These are phyloP conservation scores for Penaeus indicus DNA, from an alignment of 1,140 invertebrate genomes.

Conservation along the genomic window DNA sequence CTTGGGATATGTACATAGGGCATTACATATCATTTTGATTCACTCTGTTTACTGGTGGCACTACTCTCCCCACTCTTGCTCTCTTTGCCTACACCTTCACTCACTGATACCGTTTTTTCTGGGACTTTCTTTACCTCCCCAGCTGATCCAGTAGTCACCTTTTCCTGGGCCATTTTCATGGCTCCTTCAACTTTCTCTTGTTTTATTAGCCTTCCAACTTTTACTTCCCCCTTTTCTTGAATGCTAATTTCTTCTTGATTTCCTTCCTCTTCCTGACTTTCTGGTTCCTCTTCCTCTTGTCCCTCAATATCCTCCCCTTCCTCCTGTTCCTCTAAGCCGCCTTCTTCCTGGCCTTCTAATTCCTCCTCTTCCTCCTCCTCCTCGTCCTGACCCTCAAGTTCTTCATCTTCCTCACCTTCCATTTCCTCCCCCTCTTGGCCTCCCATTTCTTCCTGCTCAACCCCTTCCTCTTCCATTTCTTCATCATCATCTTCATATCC, in stretches of 20 bases:
- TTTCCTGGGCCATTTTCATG: background rate
- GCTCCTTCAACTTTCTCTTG: background rate
- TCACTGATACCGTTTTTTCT: background rate
- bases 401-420: conserved; percentile 31
- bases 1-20: too few species aligned
- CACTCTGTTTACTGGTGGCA: too few species aligned
- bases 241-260: background rate
- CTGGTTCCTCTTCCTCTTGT: background rate
- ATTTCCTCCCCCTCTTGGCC: conserved; percentile 24
- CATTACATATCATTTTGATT: too few species aligned
- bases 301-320: background rate
- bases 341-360: conserved; percentile 31
- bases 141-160: background rate
- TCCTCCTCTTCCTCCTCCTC: conserved; percentile 45
- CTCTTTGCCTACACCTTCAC: background rate
- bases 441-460: conserved; percentile 43
- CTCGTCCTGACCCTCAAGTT: background rate
- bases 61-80: background rate
- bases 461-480: conserved; percentile 28
- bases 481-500: conserved; percentile 35
- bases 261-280: background rate
- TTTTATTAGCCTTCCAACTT: too few species aligned
- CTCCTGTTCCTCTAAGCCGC: background rate
- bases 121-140: background rate
- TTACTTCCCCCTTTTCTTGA: background rate